Conservation (phyloP, 2,113 vertebrate species). For the Ameiurus melas region DNA sequence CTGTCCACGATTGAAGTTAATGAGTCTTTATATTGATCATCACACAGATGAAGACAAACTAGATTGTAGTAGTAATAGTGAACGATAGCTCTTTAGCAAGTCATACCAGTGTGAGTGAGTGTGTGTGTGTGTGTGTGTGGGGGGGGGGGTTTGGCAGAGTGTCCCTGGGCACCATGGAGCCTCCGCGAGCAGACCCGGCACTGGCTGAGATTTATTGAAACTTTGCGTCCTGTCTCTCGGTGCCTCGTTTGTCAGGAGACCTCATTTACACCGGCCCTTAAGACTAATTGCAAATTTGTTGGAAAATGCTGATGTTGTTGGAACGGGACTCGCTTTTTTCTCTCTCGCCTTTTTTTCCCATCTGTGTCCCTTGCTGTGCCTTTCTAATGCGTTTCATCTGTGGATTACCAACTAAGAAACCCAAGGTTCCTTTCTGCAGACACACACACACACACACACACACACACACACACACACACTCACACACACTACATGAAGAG, state of each 20-base stretch:
- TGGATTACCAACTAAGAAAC: slow-evolving; percentile 87
- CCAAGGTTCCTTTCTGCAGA: slow-evolving; percentile 69
- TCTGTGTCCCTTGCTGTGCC: slow-evolving; percentile 93
- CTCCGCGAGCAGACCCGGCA: neutral
- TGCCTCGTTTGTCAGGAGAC: slow-evolving; percentile 98
- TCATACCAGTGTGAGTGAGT: neutral
- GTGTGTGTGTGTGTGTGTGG: neutral
- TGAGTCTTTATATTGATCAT: neutral
- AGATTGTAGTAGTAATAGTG: neutral
- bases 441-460: slow-evolving; percentile 6
- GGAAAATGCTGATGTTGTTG: slow-evolving; percentile 98
- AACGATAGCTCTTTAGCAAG: neutral
- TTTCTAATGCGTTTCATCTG: slow-evolving; percentile 97
- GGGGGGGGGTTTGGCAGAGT: neutral
- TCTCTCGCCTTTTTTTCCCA: neutral
- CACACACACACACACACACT: neutral
- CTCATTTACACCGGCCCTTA: slow-evolving; percentile 98
- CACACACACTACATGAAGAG: neutral
- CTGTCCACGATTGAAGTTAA: neutral
- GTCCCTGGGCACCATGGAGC: neutral
- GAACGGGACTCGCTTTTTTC: slow-evolving; percentile 74
- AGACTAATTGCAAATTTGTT: slow-evolving; percentile 99
- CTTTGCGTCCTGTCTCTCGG: slow-evolving; percentile 83
- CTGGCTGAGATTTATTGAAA: slow-evolving; percentile 77
- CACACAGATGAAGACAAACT: neutral